These are phyloP conservation scores for Gopherus evgoodei DNA, from an alignment of 2,113 vertebrate genomes.

Conservation along the genomic window DNA sequence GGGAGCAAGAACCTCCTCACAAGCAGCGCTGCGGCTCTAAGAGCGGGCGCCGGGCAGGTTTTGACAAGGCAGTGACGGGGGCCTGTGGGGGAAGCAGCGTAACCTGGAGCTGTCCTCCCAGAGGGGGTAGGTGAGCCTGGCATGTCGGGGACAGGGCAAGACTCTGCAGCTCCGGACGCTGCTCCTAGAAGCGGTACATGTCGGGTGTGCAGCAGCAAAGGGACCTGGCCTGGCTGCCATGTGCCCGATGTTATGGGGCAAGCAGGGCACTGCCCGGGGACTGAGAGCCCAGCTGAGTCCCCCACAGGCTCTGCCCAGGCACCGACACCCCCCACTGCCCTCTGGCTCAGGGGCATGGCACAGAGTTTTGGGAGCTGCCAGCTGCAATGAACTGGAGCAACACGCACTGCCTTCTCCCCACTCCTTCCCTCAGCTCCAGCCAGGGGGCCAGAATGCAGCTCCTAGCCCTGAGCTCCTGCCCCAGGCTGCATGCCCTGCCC, in stretches of 20 bases:
- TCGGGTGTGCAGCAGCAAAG: neutral
- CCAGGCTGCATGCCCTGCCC: neutral
- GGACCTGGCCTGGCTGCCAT: too few species aligned
- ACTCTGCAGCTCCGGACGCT: neutral
- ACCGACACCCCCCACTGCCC: neutral
- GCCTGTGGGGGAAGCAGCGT: accelerated
- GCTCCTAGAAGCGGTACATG: too few species aligned
- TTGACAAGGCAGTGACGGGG: neutral
- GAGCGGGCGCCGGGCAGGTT: too few species aligned
- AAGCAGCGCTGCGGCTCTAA: too few species aligned
- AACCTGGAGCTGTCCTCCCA: accelerated
- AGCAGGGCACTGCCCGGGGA: neutral
- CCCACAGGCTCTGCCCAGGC: too few species aligned
- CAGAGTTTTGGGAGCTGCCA: neutral
- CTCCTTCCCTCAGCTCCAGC: neutral
- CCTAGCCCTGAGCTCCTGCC: neutral
- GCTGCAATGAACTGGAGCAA: neutral
- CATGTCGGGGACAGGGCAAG: too few species aligned
- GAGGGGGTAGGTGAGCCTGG: too few species aligned
- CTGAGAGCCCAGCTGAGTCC: too few species aligned
- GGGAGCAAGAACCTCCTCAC: too few species aligned
- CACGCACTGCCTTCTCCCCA: too few species aligned
- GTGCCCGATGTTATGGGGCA: neutral
- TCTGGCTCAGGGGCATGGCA: neutral
- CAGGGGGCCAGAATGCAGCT: neutral